A percentile compares a stretch with the other conserved stretches of the same genome.
phyloP scores from a whole-genome alignment of 1,140 invertebrate species.

The Heterodera carotae region DNA sequence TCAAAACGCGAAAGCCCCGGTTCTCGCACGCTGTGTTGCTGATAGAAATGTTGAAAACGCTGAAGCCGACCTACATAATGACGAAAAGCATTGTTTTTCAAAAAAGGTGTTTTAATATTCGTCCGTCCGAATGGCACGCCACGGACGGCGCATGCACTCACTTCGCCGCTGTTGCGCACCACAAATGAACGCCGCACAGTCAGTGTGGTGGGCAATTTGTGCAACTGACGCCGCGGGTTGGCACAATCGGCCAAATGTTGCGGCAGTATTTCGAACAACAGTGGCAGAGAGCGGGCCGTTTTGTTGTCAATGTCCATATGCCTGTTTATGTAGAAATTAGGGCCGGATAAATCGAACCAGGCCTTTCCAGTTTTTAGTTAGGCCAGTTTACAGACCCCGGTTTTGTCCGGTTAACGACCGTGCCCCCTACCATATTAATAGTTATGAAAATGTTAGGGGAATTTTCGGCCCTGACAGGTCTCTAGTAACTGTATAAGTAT shows the following conservation, averaged over 20 bases:
- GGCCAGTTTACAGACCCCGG: too few species aligned
- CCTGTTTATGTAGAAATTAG: background rate
- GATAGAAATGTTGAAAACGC: constrained; percentile 74
- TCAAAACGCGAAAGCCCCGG: constrained; percentile 81
- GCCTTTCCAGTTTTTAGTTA: too few species aligned
- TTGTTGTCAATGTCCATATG: constrained; percentile 88
- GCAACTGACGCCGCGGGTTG: constrained; percentile 68
- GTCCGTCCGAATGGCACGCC: background rate
- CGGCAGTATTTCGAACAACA: constrained; percentile 81
- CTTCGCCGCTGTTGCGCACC: constrained; percentile 81
- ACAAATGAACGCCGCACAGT: constrained; percentile 81
- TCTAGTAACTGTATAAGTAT: background rate
- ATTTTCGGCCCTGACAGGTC: too few species aligned
- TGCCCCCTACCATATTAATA: too few species aligned
- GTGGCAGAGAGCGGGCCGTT: constrained; percentile 77
- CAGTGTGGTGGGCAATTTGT: constrained; percentile 72
- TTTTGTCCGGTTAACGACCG: too few species aligned
- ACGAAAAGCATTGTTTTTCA: too few species aligned
- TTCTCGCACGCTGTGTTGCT: constrained; percentile 79
- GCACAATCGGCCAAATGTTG: constrained; percentile 81
- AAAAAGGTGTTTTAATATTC: too few species aligned
- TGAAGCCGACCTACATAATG: constrained; percentile 78
- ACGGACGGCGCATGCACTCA: too few species aligned
- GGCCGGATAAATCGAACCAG: too few species aligned
- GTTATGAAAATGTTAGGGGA: too few species aligned